phyloP scores from a whole-genome alignment of 2,113 vertebrate genomes.

The Peromyscus californicus region DNA sequence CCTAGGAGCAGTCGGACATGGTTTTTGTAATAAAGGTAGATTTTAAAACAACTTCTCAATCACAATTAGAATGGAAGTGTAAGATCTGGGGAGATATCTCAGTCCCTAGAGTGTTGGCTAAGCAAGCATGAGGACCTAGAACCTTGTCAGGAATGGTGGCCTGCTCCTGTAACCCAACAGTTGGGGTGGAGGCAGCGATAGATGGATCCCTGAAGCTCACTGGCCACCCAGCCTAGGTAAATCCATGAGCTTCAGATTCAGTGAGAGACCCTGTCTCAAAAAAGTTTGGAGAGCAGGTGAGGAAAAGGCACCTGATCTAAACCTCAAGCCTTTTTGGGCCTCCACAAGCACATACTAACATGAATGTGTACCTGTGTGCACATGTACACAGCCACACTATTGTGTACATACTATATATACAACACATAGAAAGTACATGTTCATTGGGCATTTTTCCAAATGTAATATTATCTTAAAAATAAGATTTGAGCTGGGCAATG shows the following conservation, averaged over 20 bases:
- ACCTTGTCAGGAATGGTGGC: not conserved
- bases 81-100: not conserved
- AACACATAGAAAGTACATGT: not conserved
- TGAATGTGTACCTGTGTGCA: not conserved
- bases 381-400: not conserved
- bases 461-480: not conserved
- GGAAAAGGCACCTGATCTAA: not conserved
- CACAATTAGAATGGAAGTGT: not conserved
- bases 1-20: not conserved
- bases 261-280: not conserved
- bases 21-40: constrained; percentile 37
- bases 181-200: not conserved
- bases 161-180: not conserved
- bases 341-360: not conserved
- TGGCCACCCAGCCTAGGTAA: not conserved
- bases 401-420: not conserved
- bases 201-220: not conserved
- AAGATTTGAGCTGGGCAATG: not conserved
- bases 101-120: not conserved
- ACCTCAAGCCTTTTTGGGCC: not conserved
- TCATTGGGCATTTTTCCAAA: not conserved
- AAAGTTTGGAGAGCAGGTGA: not conserved
- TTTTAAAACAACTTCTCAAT: constrained; percentile 51
- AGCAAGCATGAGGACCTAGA: not conserved
- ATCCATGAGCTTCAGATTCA: not conserved